These are phyloP conservation scores for Gymnoscopelus braueri DNA, from an alignment of 2,797 vertebrate genomes.

Conservation along the genomic window DNA sequence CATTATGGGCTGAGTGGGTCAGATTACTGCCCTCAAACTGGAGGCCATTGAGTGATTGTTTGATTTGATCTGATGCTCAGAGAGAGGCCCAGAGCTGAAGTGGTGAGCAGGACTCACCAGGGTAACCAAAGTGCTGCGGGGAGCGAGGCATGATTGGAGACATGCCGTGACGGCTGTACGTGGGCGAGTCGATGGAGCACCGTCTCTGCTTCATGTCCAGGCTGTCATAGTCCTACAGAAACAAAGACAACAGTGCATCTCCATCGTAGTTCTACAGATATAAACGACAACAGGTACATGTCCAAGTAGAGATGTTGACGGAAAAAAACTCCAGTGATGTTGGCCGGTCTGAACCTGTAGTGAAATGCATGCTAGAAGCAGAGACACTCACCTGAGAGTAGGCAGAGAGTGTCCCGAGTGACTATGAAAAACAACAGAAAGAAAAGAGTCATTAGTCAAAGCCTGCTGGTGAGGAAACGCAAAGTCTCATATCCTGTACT, in stretches of 20 bases:
- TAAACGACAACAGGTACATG: too few relatives aligned
- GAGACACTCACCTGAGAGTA: slow-evolving; percentile 90
- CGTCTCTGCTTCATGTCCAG: slow-evolving; percentile 89
- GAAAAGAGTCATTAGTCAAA: slow-evolving; percentile 37
- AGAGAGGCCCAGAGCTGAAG: not conserved
- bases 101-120: slow-evolving; percentile 81
- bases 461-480: not conserved
- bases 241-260: slow-evolving; percentile 8
- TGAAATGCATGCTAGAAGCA: not conserved
- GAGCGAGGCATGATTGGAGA: slow-evolving; percentile 92
- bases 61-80: too few relatives aligned
- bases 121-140: slow-evolving; percentile 90
- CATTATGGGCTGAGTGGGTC: too few relatives aligned
- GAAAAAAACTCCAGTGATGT: slow-evolving; percentile 2
- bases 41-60: too few relatives aligned
- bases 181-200: slow-evolving; percentile 91
- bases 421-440: slow-evolving; percentile 77
- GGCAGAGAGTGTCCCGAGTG: slow-evolving; percentile 90
- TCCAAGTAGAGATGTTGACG: not conserved
- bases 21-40: too few relatives aligned
- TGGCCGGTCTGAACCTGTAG: slow-evolving; percentile 31
- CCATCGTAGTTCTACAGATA: too few relatives aligned
- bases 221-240: slow-evolving; percentile 88
- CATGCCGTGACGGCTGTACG: slow-evolving; percentile 90
- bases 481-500: too few relatives aligned